phyloP scores from a whole-genome alignment of 2,113 vertebrate species.

The Xiphophorus couchianus region DNA sequence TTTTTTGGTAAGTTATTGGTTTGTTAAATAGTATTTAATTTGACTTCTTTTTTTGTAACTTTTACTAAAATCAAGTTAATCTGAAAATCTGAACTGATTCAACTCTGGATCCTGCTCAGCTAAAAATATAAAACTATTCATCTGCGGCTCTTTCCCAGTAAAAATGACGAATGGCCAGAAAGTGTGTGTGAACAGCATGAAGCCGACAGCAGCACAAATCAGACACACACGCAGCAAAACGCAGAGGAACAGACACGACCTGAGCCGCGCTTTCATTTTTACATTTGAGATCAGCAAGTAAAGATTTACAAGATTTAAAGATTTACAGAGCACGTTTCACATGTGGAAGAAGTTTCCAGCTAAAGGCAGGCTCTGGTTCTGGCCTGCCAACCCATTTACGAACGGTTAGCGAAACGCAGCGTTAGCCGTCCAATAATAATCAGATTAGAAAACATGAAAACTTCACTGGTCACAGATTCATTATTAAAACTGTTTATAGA shows the following conservation, averaged over 20 bases:
- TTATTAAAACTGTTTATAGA: too few relatives aligned
- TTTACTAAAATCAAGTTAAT: too few relatives aligned
- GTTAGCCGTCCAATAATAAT: too few relatives aligned
- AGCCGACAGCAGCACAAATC: conserved; percentile 8
- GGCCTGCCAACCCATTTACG: too few relatives aligned
- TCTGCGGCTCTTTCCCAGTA: conserved; percentile 42
- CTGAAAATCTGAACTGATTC: neutral
- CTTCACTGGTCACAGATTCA: too few relatives aligned
- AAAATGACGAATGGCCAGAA: conserved; percentile 54
- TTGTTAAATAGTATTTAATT: too few relatives aligned
- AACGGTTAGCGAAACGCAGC: too few relatives aligned
- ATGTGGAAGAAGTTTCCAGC: neutral
- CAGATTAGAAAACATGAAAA: too few relatives aligned
- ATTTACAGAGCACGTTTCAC: neutral
- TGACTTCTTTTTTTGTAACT: too few relatives aligned
- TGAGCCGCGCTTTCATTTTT: too few relatives aligned
- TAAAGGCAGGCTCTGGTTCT: too few relatives aligned
- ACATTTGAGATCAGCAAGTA: neutral
- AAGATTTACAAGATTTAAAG: neutral
- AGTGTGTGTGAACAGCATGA: conserved; percentile 51
- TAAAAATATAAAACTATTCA: conserved; percentile 67
- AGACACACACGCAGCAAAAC: neutral
- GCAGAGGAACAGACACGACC: neutral
- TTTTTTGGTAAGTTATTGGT: too few relatives aligned
- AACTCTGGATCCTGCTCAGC: conserved; percentile 42